Base-by-base conservation (phyloP, 2,888 invertebrate genomes). In the Onchidella celtica region DNA sequence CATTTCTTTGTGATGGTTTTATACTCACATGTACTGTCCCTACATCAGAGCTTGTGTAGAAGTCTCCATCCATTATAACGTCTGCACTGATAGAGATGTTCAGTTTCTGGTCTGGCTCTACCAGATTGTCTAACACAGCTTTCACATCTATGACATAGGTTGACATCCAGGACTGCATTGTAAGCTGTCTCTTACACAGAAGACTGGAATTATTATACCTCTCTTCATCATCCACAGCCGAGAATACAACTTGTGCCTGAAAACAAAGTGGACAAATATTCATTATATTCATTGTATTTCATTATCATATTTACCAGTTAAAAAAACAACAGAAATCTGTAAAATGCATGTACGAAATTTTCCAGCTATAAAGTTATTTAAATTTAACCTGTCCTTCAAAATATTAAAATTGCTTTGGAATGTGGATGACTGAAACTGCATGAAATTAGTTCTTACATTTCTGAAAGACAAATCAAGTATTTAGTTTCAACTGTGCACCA, bases 61-160 rank as follows among this genome's bases (percentile, higher is more conserved):
- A 17, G 9, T 61, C 40, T 32, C 29, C n/a, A n/a, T 57, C 81
- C 1, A 32, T 27, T n/a, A 69, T 32, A 24, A 81, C 65, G 17
- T 70, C 32, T 24, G 76, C 75, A n/a, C 47, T 21, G 4, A 81
- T 34, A 61, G 32, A 27, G 4, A 81, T 24, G 14, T 32, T 36
- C 55, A 81, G 29, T 24, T 61, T 17, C 34, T 76, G 70, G 17
- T 69, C 70, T 17, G 61, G 32, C 40, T 81, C 81, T 9, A 81
- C 40, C 6, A 81, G 65, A 34, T 81, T 81, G 36, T 81, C 81
- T 3, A 38, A 34, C 1, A 81, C 76, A 32, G 81, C 81, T 29
- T 76, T 68, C n/a, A 81, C 61, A 11, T 76, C 70, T 61, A 81
- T 59, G 14, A 29, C 32, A 24, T 57, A 69, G 3, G 81, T 70